Base-by-base conservation (phyloP, 2,888 invertebrate species). In the Dastarcus helophoroides region DNA sequence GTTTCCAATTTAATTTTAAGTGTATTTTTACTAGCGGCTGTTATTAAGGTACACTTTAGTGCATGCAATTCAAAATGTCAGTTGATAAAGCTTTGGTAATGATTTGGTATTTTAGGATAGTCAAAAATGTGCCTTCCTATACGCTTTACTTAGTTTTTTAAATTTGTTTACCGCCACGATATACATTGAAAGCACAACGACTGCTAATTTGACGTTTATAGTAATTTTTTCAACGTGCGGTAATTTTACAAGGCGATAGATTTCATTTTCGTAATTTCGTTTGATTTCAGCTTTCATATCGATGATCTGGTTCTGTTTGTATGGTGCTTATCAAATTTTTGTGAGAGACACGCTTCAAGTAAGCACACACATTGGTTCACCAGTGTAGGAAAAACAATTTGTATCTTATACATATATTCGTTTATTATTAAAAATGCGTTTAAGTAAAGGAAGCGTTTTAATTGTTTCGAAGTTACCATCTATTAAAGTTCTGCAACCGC, bases 81-180 rank as follows among this genome's bases (percentile, higher is more conserved):
- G n/a, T n/a, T n/a, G n/a, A n/a, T n/a, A n/a, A n/a, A n/a, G n/a
- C n/a, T n/a, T n/a, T n/a, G n/a, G n/a, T 23, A 23, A 5, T 8
- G 16, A 16, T 33, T 16, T 36, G 36, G 9, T 29, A 11, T 48
- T 48, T 29, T 37, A 53, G 52, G 46, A 41, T 24, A 51, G 51
- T 32, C 47, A 50, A 29, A 52, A 47, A 38, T 53, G 48, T 37
- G 52, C 52, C 14, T 52, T 53, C 34, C 28, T 52, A 3, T 52
- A 51, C 24, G 52, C 53, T 3, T 35, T 52, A 11, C 32, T 53
- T 10, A 51, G 52, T 33, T 52, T 52, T 33, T 29, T 52, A 23
- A 52, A 52, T 24, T 35, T 53, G 10, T 52, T 53, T 34, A 48
- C 51, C 7, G 51, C 52, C 6, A 49, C 51, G 4, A 45, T 53